A percentile compares a stretch with the other conserved stretches of the same genome.
Evolutionary conservation across 2,113 vertebrate species (phyloP).

Genomic region (Cryptomyrus ogoouensis): DNA sequence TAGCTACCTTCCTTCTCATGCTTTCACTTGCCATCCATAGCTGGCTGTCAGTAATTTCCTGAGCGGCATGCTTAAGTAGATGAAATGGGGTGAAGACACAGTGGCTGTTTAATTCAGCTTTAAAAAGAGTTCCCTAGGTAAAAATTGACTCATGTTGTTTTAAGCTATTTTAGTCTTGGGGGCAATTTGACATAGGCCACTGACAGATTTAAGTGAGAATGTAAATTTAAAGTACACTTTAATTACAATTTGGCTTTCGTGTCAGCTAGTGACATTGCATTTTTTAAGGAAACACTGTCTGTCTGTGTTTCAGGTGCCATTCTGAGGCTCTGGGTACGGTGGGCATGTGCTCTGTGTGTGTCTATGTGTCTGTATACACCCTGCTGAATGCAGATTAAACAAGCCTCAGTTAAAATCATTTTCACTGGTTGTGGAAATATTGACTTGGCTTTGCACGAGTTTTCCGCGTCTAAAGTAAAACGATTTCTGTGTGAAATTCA

Average conservation of each 20-base stretch:
- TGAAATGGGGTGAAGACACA: conserved; percentile 42
- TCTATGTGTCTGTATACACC: neutral
- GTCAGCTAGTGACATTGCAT: conserved; percentile 25
- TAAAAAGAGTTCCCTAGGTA: conserved; percentile 43
- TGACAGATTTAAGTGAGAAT: conserved; percentile 42
- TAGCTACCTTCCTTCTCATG: neutral
- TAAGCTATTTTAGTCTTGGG: conserved; percentile 44
- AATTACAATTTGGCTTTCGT: conserved; percentile 39
- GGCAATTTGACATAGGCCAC: conserved; percentile 44
- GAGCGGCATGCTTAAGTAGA: neutral
- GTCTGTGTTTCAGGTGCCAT: conserved; percentile 24
- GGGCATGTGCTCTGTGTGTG: conserved; percentile 19
- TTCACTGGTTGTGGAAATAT: neutral
- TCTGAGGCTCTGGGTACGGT: conserved; percentile 9
- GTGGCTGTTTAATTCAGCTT: conserved; percentile 39
- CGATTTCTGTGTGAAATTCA: neutral
- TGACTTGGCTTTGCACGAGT: neutral
- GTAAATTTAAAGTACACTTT: conserved; percentile 53
- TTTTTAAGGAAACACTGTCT: conserved; percentile 24
- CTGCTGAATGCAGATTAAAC: conserved; percentile 16
- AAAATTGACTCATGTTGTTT: conserved; percentile 56
- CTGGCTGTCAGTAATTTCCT: neutral
- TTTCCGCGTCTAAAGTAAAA: neutral
- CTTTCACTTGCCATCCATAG: neutral
- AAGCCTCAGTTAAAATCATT: neutral